Evolutionary conservation across 2,113 vertebrate genomes (phyloP), one percentile per base, ranked within the genome.

Genomic region (Strix aluco): DNA sequence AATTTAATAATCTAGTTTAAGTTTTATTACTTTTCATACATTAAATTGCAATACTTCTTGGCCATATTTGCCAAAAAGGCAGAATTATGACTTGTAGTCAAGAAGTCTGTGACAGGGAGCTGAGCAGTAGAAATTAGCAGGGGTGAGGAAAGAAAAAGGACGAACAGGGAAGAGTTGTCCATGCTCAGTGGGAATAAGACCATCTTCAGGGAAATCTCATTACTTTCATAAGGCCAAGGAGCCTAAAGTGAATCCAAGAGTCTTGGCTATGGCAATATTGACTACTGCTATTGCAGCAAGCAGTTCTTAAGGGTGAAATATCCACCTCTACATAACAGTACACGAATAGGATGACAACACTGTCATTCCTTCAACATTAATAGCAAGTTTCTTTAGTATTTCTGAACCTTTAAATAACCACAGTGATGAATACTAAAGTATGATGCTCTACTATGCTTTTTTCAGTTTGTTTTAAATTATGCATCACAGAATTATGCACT

Each of bases 191-290:
- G 63, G 46, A 84, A 2, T n/a, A 83, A 34, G 9, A 59, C n/a
- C n/a, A 62, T 11, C 7, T 73, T 69, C 46, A 69, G 46, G 40
- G 65, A 92, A 74, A 85, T 32, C 11, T 59, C 27, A 26, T 30
- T 11, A 36, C 8, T 77, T 88, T 30, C 10, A 2, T 10, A 72
- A 49, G 16, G n/a, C 23, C 34, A 52, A 55, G 14, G 17, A 83
- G 40, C 30, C 36, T 42, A 49, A 30, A 73, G 57, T 9, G 25
- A 83, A 86, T 44, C 5, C n/a, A 67, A n/a, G 20, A 82, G 23
- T 51, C 63, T 25, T 54, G 18, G 40, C 51, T 73, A 14, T 22
- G 0, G 0, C 1, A 4, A 49, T 36, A 44, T 9, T 44, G 30
- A 69, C 36, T 65, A 38, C 0, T 27, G 54, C 40, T 47, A 47